phyloP scores from a whole-genome alignment of 2,113 vertebrate genomes.

The Paramormyrops kingsleyae region DNA sequence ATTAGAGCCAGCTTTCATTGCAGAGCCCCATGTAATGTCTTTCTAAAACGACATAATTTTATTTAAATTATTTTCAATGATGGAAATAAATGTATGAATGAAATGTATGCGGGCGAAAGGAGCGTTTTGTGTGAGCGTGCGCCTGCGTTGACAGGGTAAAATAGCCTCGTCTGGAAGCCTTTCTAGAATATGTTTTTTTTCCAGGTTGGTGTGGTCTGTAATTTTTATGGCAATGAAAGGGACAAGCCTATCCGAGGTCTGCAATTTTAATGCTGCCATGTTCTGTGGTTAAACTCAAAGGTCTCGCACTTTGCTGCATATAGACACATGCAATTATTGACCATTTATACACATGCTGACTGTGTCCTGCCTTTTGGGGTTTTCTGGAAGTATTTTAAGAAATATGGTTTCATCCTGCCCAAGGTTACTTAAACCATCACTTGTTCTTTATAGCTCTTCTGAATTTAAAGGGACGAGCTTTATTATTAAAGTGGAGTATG shows the following conservation, averaged over 20 bases:
- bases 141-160: not conserved
- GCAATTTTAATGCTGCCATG: constrained; percentile 8
- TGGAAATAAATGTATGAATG: not conserved
- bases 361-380: not conserved
- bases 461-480: not conserved
- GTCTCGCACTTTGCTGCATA: not conserved
- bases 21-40: not conserved
- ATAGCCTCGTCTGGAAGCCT: not conserved
- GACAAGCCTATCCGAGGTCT: not conserved
- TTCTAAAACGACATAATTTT: not conserved
- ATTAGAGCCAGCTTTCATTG: not conserved
- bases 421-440: not conserved
- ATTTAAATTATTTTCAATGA: not conserved
- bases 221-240: constrained; percentile 13
- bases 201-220: not conserved
- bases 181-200: not conserved
- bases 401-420: not conserved
- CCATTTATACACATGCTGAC: constrained; percentile 10
- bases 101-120: not conserved
- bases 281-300: constrained; percentile 18
- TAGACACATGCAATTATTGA: constrained; percentile 23
- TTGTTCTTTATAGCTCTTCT: not conserved
- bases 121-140: not conserved
- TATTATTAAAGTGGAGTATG: constrained; percentile 8
- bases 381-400: constrained; percentile 15